A percentile compares a stretch with the other conserved stretches of the same genome.
phyloP scores from a whole-genome alignment of 2,888 invertebrate genomes.

The Yponomeuta evonymella region DNA sequence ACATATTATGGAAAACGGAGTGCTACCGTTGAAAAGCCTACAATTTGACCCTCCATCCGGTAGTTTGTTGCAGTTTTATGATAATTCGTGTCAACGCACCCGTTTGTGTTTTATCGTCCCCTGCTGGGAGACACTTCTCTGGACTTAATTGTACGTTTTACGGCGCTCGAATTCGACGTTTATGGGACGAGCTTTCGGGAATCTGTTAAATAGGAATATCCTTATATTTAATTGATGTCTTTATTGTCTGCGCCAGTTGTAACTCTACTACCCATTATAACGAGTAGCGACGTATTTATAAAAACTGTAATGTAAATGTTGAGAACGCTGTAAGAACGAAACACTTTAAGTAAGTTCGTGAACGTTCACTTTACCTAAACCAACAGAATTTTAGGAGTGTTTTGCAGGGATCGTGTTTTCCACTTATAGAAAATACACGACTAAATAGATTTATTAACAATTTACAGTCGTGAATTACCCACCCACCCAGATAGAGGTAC shows the following conservation, averaged over 20 bases:
- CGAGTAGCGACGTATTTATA: neutral
- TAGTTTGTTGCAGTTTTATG: neutral
- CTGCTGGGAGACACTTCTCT: neutral
- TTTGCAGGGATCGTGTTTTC: too few relatives aligned
- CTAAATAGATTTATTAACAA: too few relatives aligned
- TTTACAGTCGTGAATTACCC: too few relatives aligned
- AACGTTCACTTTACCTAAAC: too few relatives aligned
- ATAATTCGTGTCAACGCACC: slow-evolving; percentile 2
- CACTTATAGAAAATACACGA: too few relatives aligned
- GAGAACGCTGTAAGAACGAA: too few relatives aligned
- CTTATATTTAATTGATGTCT: neutral
- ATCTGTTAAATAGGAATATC: neutral
- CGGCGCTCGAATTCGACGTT: neutral
- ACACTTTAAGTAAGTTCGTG: too few relatives aligned
- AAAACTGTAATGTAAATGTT: too few relatives aligned
- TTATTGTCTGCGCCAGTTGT: neutral
- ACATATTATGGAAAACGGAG: too few relatives aligned
- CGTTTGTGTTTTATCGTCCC: neutral
- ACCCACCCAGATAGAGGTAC: too few relatives aligned
- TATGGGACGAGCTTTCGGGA: neutral
- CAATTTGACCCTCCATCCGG: neutral
- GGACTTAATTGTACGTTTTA: slow-evolving; percentile 1
- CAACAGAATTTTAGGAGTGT: too few relatives aligned
- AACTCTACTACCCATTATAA: neutral
- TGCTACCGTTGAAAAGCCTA: neutral